phyloP scores from a whole-genome alignment of 2,113 vertebrate genomes.

The Struthio camelus region DNA sequence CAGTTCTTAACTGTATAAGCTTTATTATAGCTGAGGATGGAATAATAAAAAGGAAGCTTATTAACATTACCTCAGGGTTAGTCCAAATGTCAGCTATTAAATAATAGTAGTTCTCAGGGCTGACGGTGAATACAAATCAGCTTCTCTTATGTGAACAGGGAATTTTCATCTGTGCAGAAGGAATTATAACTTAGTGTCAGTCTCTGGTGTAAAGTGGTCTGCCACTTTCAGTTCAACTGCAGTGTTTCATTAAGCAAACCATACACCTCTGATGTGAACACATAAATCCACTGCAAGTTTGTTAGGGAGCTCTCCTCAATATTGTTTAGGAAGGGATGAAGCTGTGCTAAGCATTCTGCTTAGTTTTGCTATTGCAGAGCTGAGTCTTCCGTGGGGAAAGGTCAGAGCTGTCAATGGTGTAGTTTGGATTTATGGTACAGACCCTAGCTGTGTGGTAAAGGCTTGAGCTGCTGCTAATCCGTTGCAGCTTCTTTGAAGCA shows the following conservation, averaged over 20 bases:
- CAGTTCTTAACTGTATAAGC: background rate
- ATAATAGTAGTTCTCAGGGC: background rate
- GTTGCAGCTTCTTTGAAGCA: background rate
- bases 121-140: background rate
- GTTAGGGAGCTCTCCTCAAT: background rate
- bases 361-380: background rate
- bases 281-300: background rate
- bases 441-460: background rate
- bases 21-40: background rate
- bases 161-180: background rate
- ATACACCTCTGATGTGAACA: background rate
- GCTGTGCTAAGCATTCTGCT: background rate
- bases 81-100: background rate
- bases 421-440: background rate
- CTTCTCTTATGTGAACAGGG: background rate
- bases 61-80: background rate
- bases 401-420: background rate
- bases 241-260: background rate
- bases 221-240: accelerated
- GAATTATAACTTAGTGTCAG: background rate
- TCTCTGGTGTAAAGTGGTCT: background rate
- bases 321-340: background rate
- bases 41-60: background rate
- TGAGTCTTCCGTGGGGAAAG: background rate
- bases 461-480: background rate